phyloP scores from a whole-genome alignment of 1,140 invertebrate species.

The Drosophila sulfurigaster region DNA sequence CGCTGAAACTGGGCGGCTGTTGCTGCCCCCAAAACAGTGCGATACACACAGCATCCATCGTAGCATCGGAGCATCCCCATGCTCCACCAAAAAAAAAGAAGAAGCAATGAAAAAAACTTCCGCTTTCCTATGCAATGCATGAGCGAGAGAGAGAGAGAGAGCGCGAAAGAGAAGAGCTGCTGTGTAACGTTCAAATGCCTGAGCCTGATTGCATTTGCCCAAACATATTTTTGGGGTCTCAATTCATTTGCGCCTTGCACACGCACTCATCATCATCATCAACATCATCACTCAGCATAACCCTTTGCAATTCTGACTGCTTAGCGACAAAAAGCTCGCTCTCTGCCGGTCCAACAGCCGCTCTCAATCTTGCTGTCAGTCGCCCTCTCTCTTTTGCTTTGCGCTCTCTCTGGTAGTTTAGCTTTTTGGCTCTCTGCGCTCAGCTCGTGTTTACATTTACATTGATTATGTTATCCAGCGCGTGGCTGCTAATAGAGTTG shows the following conservation, averaged over 20 bases:
- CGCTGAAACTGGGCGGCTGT: constrained; percentile 69
- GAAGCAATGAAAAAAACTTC: constrained; percentile 44
- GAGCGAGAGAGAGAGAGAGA: constrained; percentile 5
- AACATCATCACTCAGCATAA: constrained; percentile 49
- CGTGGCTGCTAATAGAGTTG: constrained; percentile 76
- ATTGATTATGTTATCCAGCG: constrained; percentile 79
- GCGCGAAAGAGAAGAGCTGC: constrained; percentile 4
- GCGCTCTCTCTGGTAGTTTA: constrained; percentile 20
- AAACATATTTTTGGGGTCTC: constrained; percentile 63
- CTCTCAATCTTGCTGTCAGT: not conserved
- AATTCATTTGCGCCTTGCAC: constrained; percentile 58
- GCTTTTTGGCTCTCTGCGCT: constrained; percentile 39
- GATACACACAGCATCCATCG: constrained; percentile 43
- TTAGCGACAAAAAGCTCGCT: constrained; percentile 51
- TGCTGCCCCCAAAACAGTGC: constrained; percentile 69
- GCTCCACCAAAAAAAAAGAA: not conserved
- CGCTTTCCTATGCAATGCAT: constrained; percentile 67
- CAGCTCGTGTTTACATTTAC: constrained; percentile 74
- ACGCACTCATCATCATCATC: constrained; percentile 29
- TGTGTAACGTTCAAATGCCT: constrained; percentile 4
- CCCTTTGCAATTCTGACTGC: constrained; percentile 46
- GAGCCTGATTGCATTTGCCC: constrained; percentile 62
- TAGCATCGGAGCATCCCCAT: constrained; percentile 14
- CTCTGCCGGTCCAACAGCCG: constrained; percentile 24
- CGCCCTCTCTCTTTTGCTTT: constrained; percentile 25